phyloP scores from a whole-genome alignment of 2,113 vertebrate genomes.

The Colossoma macropomum region DNA sequence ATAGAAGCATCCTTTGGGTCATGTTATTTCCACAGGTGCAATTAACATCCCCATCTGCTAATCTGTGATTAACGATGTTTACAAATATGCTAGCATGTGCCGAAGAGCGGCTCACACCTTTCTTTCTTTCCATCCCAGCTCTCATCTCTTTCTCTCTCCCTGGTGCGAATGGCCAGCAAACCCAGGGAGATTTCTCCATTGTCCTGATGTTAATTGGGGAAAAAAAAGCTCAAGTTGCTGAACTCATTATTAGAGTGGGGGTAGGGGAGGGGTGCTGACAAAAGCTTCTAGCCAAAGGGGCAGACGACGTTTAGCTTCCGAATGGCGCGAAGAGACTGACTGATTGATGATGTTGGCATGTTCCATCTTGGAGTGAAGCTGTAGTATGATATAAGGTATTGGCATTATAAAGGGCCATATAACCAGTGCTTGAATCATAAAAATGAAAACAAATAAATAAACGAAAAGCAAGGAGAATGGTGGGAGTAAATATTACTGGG shows the following conservation, averaged over 20 bases:
- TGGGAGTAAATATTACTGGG: not conserved
- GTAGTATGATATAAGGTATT: not conserved
- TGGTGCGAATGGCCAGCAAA: conserved; percentile 34
- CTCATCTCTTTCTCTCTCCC: conserved; percentile 16
- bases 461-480: not conserved
- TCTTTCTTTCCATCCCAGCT: conserved; percentile 33
- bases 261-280: not conserved
- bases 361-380: conserved; percentile 6
- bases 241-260: conserved; percentile 1
- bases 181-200: conserved; percentile 8
- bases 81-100: conserved; percentile 80
- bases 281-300: not conserved
- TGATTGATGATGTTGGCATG: conserved; percentile 37
- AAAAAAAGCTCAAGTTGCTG: conserved; percentile 20
- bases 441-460: not conserved
- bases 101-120: conserved; percentile 55
- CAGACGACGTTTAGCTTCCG: not conserved
- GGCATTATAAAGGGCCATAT: not conserved
- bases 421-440: not conserved
- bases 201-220: conserved; percentile 33
- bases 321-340: conserved; percentile 35
- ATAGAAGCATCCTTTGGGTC: conserved; percentile 91
- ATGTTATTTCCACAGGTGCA: conserved; percentile 87
- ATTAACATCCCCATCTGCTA: conserved; percentile 94
- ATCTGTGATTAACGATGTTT: conserved; percentile 94